Evolutionary conservation across 2,797 vertebrate genomes (phyloP), one percentile per base, ranked within the genome.

Genomic region (Hydrolagus colliei): DNA sequence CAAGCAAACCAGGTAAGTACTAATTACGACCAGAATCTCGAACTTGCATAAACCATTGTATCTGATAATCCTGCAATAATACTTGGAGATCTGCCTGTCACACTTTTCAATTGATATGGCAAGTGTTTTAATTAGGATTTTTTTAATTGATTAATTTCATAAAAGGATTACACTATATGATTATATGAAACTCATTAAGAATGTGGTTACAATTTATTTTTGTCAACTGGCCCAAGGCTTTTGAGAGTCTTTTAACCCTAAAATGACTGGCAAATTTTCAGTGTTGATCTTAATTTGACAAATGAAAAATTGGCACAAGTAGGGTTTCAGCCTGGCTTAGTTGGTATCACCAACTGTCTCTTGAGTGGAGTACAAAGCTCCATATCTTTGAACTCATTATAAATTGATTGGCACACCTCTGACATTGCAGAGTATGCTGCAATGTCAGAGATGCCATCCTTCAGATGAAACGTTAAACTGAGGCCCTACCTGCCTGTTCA

Each of bases 91-190:
- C 18, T 71, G 79, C 32, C 79, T 84, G 65, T 84, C 79, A 71
- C 32, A n/a, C 65, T 52, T 71, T 35, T 71, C 79, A 71, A 68
- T 84, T 84, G 65, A 84, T 84, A 84, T 41, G 79, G 27, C 65
- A 77, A 77, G 65, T 68, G 22, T 68, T 79, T 82, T 35, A 82
- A 82, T 84, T 84, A 35, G 32, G 5, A 84, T 71, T 63, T 84
- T 52, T 84, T 84, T 32, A 80, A 65, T 82, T 67, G 27, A 84
- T 84, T 84, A 67, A 84, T 52, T 84, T 71, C 65, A 41, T 18
- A 71, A 9, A 67, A 84, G 27, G 79, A 84, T 84, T 84, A 67
- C 67, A 84, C 32, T 84, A 41, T 84, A 84, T 77, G 75, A 77
- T 22, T 77, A 20, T 20, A 77, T 77, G 61, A 77, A 77, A 59